Conservation (phyloP, 2,888 invertebrate genomes). For the Sinotaia quadrata region DNA sequence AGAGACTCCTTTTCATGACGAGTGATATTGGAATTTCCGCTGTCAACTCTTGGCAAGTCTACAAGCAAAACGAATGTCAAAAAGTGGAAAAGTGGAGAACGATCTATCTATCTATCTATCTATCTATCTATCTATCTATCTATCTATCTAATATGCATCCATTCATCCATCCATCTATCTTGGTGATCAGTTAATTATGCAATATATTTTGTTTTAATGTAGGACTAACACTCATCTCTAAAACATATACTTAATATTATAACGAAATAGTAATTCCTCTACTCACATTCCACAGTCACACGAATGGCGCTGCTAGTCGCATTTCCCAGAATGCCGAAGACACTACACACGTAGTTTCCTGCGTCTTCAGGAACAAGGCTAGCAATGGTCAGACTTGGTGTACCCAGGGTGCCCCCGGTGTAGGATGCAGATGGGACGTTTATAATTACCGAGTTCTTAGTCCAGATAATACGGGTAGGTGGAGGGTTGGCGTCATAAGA, state of each 20-base stretch:
- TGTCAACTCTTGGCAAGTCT: not conserved
- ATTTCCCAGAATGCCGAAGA: not conserved
- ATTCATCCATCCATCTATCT: no score
- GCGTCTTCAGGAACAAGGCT: not conserved
- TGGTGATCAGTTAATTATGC: no score
- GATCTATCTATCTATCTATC: no score
- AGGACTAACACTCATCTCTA: no score
- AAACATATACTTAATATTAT: no score
- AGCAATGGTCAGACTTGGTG: not conserved
- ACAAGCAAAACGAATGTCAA: not conserved
- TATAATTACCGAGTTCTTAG: not conserved
- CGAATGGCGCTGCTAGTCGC: not conserved
- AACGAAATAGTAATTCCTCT: not conserved
- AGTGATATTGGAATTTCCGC: not conserved
- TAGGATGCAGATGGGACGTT: not conserved
- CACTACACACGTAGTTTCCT: not conserved
- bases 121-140: no score
- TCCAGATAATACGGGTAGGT: not conserved
- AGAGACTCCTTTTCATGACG: not conserved
- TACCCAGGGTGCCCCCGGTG: not conserved
- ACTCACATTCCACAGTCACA: not conserved
- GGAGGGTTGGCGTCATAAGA: conserved; percentile 1
- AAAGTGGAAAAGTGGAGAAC: no score
- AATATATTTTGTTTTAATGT: no score
- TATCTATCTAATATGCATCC: no score